Evolutionary conservation across 2,797 vertebrate genomes (phyloP).

Genomic region (Lacerta agilis): DNA sequence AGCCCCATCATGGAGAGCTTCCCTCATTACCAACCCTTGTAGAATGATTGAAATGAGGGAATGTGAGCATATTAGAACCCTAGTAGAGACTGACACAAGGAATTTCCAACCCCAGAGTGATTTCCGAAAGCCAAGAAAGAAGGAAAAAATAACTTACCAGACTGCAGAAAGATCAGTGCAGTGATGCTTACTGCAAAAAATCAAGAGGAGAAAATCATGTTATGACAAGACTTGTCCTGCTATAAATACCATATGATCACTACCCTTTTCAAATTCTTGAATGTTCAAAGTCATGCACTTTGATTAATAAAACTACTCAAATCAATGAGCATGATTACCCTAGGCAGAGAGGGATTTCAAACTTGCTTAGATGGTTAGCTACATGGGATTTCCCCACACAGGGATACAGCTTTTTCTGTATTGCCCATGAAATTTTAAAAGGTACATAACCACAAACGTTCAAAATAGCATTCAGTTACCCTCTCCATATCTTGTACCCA

Average conservation of each 20-base stretch:
- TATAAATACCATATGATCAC: neutral
- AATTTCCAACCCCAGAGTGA: neutral
- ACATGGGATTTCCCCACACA: neutral
- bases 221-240: neutral
- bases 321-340: neutral
- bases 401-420: neutral
- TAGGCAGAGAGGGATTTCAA: neutral
- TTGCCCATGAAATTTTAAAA: neutral
- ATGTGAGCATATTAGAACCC: neutral
- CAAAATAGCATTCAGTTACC: neutral
- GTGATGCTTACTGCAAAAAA: neutral
- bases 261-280: neutral
- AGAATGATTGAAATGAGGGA: neutral
- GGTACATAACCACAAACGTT: neutral
- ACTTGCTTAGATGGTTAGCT: neutral
- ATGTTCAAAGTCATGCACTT: neutral
- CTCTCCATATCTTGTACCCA: neutral
- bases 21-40: neutral
- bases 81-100: neutral
- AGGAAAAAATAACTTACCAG: conserved; percentile 15
- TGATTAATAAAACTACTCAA: neutral
- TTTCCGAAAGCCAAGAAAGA: neutral
- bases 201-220: neutral
- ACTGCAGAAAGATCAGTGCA: conserved; percentile 17
- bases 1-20: neutral